Base-by-base conservation (phyloP, 1,140 invertebrate species). In the Planococcus citri region DNA sequence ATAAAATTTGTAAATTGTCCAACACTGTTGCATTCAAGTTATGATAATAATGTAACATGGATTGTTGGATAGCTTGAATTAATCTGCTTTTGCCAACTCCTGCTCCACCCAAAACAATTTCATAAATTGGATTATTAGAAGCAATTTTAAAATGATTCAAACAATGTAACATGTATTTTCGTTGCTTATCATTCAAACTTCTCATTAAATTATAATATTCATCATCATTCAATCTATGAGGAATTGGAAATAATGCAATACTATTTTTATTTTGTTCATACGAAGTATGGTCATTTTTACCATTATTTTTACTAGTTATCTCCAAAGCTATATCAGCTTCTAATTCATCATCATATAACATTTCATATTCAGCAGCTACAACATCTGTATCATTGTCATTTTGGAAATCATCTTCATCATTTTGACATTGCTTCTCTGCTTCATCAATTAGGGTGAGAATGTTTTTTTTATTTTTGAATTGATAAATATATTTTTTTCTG, bases 101-200 rank as follows among this genome's bases (percentile, higher is more conserved):
- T 22, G 64, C 64, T 2, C 64, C 64, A 25, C 64, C 64, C 17
- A 22, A 68, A 8, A 68, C 64, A 68, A 17, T 17, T 22, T 68
- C 27, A 25, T 68, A 68, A 8, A 68, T 68, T 22, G 64, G 64
- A 25, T 6, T 4, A 17, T 20, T 27, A 22, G 14, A 8, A 25
- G 20, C 25, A n/a, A n/a, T n/a, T 68, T 68, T 68, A 68, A 68
- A 68, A 22, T 8, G 20, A 22, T 20, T 2, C 25, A 68, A 68
- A 68, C 14, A 17, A 68, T 68, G n/a, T 22, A 68, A 17, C 22
- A 68, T 8, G 17, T 25, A 68, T 22, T 17, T 22, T 22, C 24
- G 22, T 68, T 68, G n/a, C 17, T 68, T 68, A 4, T 22, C 24
- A 25, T 68, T 68, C 17, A 68, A 68, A 68, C 20, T 68, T 22